These are phyloP conservation scores for Anagyrus pseudococci DNA, from an alignment of 2,888 invertebrate genomes.

Conservation along the genomic window DNA sequence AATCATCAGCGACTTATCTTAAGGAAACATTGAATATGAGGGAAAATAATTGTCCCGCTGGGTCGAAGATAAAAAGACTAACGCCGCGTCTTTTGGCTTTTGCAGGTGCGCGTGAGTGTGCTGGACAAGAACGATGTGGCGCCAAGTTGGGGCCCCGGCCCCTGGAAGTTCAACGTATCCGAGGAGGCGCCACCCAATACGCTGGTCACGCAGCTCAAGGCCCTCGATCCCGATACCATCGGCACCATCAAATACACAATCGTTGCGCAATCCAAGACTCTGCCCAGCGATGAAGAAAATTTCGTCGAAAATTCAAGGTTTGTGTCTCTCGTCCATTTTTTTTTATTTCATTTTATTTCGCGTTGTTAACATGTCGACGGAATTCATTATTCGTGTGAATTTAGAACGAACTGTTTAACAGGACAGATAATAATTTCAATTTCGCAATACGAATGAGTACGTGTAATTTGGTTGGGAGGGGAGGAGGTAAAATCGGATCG, in stretches of 20 bases:
- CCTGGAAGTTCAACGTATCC: conserved; percentile 77
- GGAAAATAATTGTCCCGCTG: no score
- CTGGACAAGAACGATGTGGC: conserved; percentile 94
- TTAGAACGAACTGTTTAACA: no score
- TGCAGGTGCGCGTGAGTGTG: conserved; percentile 84
- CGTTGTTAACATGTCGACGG: no score
- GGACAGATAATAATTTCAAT: no score
- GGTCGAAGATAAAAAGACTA: no score
- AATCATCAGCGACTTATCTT: no score
- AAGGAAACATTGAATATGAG: no score
- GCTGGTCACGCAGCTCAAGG: conserved; percentile 76
- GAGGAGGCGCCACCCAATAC: conserved; percentile 87
- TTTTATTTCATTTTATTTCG: not conserved
- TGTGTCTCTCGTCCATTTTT: not conserved
- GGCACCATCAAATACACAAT: conserved; percentile 80
- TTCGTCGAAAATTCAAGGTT: conserved; percentile 11
- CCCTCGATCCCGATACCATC: conserved; percentile 85
- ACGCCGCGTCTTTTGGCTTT: conserved; percentile 47
- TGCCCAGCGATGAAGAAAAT: conserved; percentile 18
- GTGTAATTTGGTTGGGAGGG: no score
- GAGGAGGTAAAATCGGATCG: no score
- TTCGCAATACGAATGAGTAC: no score
- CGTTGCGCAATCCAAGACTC: conserved; percentile 62
- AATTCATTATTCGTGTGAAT: no score
- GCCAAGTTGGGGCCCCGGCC: conserved; percentile 82